phyloP scores from a whole-genome alignment of 2,797 vertebrate genomes.

The Phataginus tetradactyla region DNA sequence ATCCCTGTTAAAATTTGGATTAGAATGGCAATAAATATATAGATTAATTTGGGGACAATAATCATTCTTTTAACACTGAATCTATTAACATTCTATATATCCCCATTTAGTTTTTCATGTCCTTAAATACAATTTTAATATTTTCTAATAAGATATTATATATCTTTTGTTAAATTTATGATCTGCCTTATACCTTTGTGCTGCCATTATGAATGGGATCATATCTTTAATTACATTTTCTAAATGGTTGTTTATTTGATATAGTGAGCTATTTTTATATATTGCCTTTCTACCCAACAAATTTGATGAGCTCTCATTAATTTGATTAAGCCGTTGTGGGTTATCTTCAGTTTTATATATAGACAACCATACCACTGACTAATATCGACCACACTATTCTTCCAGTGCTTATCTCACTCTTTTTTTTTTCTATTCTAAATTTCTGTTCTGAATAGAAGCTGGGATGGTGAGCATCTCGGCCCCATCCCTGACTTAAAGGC shows the following conservation, averaged over 20 bases:
- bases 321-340: not conserved
- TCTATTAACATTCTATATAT: not conserved
- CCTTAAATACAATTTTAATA: not conserved
- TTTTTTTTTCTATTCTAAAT: not conserved
- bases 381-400: not conserved
- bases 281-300: not conserved
- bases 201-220: not conserved
- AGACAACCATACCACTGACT: not conserved
- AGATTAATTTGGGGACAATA: not conserved
- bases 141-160: conserved; percentile 1
- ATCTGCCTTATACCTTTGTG: not conserved
- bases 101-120: not conserved
- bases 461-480: not conserved
- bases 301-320: not conserved
- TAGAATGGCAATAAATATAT: not conserved
- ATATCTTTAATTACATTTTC: conserved; percentile 7
- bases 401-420: not conserved
- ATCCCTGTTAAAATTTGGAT: not conserved
- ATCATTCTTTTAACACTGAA: not conserved
- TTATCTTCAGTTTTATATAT: not conserved
- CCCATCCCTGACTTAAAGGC: not conserved
- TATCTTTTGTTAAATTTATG: not conserved
- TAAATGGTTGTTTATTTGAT: not conserved
- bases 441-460: not conserved
- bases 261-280: not conserved